These are phyloP conservation scores for Poecile atricapillus DNA, from an alignment of 2,113 vertebrate genomes.

Conservation along the genomic window DNA sequence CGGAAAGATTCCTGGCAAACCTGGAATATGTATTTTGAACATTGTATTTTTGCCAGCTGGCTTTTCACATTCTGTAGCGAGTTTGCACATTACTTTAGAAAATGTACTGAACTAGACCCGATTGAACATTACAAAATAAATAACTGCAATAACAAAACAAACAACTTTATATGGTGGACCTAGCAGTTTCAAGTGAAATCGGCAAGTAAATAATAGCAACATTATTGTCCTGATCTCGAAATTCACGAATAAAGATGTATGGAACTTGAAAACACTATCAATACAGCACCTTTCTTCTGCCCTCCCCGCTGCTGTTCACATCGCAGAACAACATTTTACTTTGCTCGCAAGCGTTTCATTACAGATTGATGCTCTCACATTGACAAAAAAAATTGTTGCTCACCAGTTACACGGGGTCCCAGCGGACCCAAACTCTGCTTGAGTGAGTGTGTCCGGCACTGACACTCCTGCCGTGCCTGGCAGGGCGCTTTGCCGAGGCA, in stretches of 20 bases:
- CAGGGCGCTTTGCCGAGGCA: not conserved
- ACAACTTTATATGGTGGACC: not conserved
- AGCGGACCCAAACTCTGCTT: not conserved
- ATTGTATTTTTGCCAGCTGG: not conserved
- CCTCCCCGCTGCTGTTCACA: rapidly evolving
- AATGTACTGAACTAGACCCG: not conserved
- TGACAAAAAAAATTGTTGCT: rapidly evolving
- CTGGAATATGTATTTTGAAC: not conserved
- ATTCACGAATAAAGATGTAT: not conserved
- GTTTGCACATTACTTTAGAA: not conserved
- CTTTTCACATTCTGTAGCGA: not conserved
- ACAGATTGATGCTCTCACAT: rapidly evolving
- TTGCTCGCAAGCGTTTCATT: rapidly evolving
- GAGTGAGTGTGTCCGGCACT: not conserved
- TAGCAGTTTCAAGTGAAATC: not conserved
- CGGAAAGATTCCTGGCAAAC: not conserved
- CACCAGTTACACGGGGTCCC: not conserved
- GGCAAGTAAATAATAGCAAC: not conserved
- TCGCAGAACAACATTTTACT: not conserved
- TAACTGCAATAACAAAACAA: not conserved
- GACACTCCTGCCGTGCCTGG: not conserved
- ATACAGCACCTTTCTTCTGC: not conserved
- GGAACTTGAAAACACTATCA: not conserved
- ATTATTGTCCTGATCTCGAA: not conserved
- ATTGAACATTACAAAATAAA: not conserved